phyloP scores from a whole-genome alignment of 2,888 invertebrate species.

The Stegophylla sp. region DNA sequence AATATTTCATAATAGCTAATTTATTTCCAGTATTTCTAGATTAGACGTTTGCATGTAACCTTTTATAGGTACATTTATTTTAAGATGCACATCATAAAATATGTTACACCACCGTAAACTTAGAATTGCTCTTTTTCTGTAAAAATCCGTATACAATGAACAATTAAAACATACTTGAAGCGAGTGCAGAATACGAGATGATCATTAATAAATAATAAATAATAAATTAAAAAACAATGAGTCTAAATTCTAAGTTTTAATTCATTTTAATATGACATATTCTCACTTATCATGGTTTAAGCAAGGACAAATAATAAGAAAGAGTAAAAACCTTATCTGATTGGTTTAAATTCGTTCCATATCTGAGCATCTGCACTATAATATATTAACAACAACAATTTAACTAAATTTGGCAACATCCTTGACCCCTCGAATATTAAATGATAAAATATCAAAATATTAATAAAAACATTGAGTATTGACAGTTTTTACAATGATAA shows the following conservation, averaged over 20 bases:
- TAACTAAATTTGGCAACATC: conserved; percentile 46
- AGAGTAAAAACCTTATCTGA: conserved; percentile 37
- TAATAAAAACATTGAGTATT: too few species aligned
- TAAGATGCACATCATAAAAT: not conserved
- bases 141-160: too few species aligned
- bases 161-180: not conserved
- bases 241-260: not conserved
- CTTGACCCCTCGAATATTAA: not conserved
- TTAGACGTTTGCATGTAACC: too few species aligned
- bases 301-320: conserved; percentile 50
- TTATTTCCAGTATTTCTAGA: not conserved
- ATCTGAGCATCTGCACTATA: conserved; percentile 16
- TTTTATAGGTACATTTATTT: not conserved
- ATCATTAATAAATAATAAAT: not conserved
- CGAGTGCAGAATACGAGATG: not conserved
- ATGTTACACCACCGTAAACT: not conserved
- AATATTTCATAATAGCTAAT: not conserved
- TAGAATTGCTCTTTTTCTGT: not conserved
- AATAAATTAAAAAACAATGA: not conserved
- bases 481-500: too few species aligned
- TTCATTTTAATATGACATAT: conserved; percentile 44
- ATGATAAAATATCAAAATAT: too few species aligned
- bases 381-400: conserved; percentile 24
- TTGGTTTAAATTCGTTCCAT: conserved; percentile 49
- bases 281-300: conserved; percentile 46